Percentiles rank a stretch among this genome's conserved stretches.
Conservation (phyloP, 2,888 invertebrate genomes). For the Linnaemya tessellans region DNA sequence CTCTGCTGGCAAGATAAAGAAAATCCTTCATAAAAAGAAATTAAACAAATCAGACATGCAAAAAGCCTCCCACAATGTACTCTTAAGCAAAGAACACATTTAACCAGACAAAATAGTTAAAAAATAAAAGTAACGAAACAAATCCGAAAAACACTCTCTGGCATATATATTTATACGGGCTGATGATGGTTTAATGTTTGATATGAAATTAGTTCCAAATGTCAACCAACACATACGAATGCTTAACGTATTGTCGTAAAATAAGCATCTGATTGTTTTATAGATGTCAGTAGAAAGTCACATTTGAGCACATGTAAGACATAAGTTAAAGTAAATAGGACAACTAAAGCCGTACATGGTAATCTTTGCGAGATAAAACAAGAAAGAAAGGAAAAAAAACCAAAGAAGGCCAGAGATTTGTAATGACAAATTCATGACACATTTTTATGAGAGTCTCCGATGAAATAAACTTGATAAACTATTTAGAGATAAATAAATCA, state of each 20-base stretch:
- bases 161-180: neutral
- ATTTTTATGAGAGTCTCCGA: neutral
- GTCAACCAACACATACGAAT: neutral
- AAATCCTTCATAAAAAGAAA: neutral
- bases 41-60: neutral
- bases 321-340: neutral
- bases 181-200: neutral
- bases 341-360: too few relatives aligned
- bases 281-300: neutral
- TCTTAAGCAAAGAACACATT: too few relatives aligned
- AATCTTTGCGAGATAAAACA: too few relatives aligned
- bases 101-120: neutral
- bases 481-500: neutral
- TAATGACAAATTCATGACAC: neutral
- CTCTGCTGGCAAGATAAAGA: neutral
- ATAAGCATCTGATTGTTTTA: neutral
- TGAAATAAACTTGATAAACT: neutral
- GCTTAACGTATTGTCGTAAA: neutral
- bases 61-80: neutral
- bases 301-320: neutral
- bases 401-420: neutral
- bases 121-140: neutral
- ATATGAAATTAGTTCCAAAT: neutral
- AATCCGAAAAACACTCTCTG: neutral
- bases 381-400: neutral